Evolutionary conservation across 2,113 vertebrate genomes (phyloP).

Genomic region (Apus apus): DNA sequence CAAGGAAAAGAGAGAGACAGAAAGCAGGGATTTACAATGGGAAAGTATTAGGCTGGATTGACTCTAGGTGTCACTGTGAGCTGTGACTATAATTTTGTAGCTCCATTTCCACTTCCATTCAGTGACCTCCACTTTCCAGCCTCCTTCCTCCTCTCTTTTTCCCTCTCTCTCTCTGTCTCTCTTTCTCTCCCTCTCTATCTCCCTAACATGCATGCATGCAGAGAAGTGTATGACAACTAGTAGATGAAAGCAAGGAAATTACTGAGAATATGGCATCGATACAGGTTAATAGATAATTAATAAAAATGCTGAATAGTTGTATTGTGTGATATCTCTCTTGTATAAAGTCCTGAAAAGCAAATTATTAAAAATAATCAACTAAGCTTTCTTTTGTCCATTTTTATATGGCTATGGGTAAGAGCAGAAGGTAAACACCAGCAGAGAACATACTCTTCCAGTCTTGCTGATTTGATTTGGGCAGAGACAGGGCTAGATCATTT

Average conservation of each 20-base stretch:
- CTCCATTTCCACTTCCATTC: not conserved
- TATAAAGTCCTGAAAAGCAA: not conserved
- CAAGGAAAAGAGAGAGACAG: not conserved
- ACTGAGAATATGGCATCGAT: not conserved
- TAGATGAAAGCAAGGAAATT: slow-evolving; percentile 29
- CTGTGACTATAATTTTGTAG: slow-evolving; percentile 32
- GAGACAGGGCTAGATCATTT: not conserved
- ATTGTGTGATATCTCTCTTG: not conserved
- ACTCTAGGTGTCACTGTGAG: slow-evolving; percentile 69
- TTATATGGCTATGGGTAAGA: not conserved
- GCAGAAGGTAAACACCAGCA: not conserved
- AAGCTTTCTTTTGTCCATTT: not conserved
- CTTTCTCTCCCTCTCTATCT: not conserved
- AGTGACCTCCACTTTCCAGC: slow-evolving; percentile 13
- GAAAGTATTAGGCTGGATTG: slow-evolving; percentile 26
- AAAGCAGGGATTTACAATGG: not conserved
- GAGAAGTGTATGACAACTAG: not conserved
- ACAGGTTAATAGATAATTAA: slow-evolving; percentile 14
- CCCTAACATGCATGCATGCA: not conserved
- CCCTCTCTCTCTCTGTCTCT: not conserved
- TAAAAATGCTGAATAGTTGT: not conserved
- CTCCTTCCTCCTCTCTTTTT: not conserved
- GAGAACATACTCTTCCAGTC: not conserved
- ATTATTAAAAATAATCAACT: not conserved
- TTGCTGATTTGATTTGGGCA: not conserved